These are phyloP conservation scores for Ianthella basta DNA, from an alignment of 37 sponge, comb jelly and placozoan species.

Conservation along the genomic window DNA sequence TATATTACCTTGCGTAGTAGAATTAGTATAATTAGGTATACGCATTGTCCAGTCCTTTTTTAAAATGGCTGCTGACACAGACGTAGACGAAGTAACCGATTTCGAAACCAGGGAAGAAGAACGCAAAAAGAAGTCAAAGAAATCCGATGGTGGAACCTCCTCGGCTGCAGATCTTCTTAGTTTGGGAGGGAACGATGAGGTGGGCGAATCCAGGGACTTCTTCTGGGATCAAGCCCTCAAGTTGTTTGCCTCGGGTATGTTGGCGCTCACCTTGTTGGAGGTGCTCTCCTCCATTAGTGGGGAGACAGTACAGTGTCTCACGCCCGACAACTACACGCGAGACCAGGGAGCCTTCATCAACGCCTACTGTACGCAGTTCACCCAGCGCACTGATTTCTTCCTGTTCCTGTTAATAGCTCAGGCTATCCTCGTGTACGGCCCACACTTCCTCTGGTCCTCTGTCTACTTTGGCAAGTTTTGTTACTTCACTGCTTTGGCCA, in stretches of 20 bases:
- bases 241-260: constrained; percentile 25
- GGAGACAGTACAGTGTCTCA: constrained; percentile 31
- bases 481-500: constrained; percentile 46
- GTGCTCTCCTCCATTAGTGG: constrained; percentile 46
- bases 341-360: constrained; percentile 29
- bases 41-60: too few relatives aligned
- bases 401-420: constrained; percentile 36
- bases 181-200: too few relatives aligned
- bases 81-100: too few relatives aligned
- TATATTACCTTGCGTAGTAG: too few relatives aligned
- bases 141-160: too few relatives aligned
- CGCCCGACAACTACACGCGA: constrained; percentile 34
- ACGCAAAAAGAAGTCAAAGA: too few relatives aligned
- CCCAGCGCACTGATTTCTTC: constrained; percentile 37
- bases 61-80: too few relatives aligned
- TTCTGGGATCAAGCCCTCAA: constrained; percentile 45
- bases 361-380: constrained; percentile 30
- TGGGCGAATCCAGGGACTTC: constrained; percentile 2
- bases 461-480: constrained; percentile 53
- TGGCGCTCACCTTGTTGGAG: constrained; percentile 41
- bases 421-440: constrained; percentile 40
- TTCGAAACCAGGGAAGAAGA: too few relatives aligned
- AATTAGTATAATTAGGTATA: too few relatives aligned
- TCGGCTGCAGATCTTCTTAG: too few relatives aligned
- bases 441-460: constrained; percentile 67